Evolutionary conservation across 2,113 vertebrate genomes (phyloP), one percentile per base, ranked within the genome.

Genomic region (Orientallactaga bullata): DNA sequence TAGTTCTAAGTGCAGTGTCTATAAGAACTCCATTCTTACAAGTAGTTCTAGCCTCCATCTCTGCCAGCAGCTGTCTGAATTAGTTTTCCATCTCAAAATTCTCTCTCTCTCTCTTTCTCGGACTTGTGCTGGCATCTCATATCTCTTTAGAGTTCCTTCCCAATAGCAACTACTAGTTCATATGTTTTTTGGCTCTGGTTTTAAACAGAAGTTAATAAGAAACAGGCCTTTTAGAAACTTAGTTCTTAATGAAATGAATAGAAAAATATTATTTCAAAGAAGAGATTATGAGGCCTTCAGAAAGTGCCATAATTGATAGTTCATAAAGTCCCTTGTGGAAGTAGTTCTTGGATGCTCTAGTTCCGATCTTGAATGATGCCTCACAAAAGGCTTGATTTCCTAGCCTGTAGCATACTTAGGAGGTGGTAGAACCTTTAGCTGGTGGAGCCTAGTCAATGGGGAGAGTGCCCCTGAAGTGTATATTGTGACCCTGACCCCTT

Each of bases 201-300:
- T 84, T 71, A 80, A 71, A 71, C n/a, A 65, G 60, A 84, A 92
- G n/a, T 30, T 24, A 66, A 37, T 37, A 76, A 61, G 58, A 87
- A 91, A 81, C 4, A 79, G 15, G 3, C 24, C 18, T 86, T 47
- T 92, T 79, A 87, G 71, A 78, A 92, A 92, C n/a, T 91, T 86
- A 68, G 16, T 12, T 61, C 71, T 86, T 89, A 93, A 39, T 81
- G 32, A 78, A 89, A 82, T 61, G 32, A 83, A 71, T 42, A 73
- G 61, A 73, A 91, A 61, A 58, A 51, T 91, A 30, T 9, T 9
- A 42, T 58, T 72, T 90, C 32, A 32, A 28, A 83, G 76, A 81
- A 71, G 37, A 78, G 65, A 82, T 17, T 58, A 3, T 32, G 68
- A 74, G 21, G 9, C 26, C 37, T 80, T 66, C 11, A 1, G 42